Percentiles rank a stretch among this genome's conserved stretches.
These are phyloP conservation scores for Chloebia gouldiae DNA, from an alignment of 2,113 vertebrate genomes.

Conservation along the genomic window DNA sequence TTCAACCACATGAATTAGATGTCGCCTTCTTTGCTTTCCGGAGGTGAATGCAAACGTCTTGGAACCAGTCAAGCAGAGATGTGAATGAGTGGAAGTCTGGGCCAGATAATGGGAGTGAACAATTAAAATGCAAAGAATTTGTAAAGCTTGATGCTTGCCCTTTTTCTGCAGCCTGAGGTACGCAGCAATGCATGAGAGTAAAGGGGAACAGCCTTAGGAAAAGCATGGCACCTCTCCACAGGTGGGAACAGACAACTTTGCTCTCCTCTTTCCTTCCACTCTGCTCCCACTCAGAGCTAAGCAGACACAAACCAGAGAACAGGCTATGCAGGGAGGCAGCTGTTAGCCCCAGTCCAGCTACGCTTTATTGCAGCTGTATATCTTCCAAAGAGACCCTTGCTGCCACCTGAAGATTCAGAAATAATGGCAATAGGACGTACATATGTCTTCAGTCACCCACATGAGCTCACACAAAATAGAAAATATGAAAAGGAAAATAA, in stretches of 20 bases:
- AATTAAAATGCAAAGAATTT: neutral
- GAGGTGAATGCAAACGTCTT: neutral
- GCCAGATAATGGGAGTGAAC: neutral
- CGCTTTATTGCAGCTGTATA: neutral
- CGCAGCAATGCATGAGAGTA: neutral
- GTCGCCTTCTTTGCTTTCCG: neutral
- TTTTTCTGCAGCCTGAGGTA: neutral
- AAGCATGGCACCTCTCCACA: neutral
- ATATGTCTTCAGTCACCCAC: neutral
- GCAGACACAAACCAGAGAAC: neutral
- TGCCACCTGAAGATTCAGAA: neutral
- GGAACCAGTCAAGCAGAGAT: neutral
- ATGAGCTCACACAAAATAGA: neutral
- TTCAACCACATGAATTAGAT: neutral
- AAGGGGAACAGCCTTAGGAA: neutral
- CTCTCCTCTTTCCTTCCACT: neutral
- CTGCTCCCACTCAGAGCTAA: neutral
- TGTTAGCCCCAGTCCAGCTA: neutral
- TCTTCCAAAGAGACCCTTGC: neutral
- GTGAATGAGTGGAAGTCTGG: neutral
- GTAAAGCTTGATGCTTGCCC: neutral
- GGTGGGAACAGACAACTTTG: neutral
- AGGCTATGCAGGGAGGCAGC: neutral
- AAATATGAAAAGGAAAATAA: neutral
- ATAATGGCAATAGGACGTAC: neutral